Percentiles rank a stretch among this genome's conserved stretches.
These are phyloP conservation scores for Eriosoma lanigerum DNA, from an alignment of 1,140 invertebrate species.

Conservation along the genomic window DNA sequence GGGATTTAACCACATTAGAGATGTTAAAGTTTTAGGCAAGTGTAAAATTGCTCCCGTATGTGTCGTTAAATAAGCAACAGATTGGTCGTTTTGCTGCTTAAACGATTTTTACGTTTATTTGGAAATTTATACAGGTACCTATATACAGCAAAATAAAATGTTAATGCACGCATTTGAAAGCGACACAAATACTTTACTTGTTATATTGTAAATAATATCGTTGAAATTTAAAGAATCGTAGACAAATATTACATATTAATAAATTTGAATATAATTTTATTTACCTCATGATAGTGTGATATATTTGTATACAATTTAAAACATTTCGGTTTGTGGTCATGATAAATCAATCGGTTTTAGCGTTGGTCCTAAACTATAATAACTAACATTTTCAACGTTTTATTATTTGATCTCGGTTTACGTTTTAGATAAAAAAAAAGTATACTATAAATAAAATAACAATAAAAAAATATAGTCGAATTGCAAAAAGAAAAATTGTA, in stretches of 20 bases:
- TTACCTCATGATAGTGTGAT: background rate
- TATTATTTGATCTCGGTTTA: slow-evolving; percentile 2
- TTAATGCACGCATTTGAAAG: background rate
- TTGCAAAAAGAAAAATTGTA: no score
- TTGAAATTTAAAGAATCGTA: no score
- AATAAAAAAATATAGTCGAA: no score
- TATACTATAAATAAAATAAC: no score
- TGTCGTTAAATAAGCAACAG: slow-evolving; percentile 31
- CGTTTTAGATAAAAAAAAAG: no score
- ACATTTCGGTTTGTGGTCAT: background rate
- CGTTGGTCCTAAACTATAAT: slow-evolving; percentile 1
- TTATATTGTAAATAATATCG: no score
- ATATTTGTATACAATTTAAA: background rate
- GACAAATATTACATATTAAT: background rate
- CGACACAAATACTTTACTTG: no score
- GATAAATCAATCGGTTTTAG: background rate
- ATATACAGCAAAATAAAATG: background rate
- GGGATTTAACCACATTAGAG: slow-evolving; percentile 26
- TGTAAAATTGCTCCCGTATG: slow-evolving; percentile 28
- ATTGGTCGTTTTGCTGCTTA: slow-evolving; percentile 14
- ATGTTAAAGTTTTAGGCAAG: slow-evolving; percentile 29
- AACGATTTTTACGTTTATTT: slow-evolving; percentile 1
- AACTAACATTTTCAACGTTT: slow-evolving; percentile 19
- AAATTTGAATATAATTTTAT: background rate
- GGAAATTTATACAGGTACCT: background rate